phyloP scores from a whole-genome alignment of 1,140 invertebrate species.

The Pogonomyrmex barbatus region DNA sequence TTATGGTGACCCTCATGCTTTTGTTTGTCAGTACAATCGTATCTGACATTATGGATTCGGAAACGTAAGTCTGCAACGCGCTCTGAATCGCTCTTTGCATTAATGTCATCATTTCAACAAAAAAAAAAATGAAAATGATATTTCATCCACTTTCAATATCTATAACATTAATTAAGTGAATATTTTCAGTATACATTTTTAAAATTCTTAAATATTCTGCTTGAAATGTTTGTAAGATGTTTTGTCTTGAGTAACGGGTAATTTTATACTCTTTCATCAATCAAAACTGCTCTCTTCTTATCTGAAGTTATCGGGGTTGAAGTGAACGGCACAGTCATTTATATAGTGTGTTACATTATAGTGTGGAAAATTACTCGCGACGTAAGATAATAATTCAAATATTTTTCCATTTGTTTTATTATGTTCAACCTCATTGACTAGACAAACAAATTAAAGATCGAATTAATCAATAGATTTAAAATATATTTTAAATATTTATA shows the following conservation, averaged over 20 bases:
- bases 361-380: background rate
- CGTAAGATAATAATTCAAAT: background rate
- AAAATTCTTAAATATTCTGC: too few species aligned
- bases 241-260: background rate
- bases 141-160: background rate
- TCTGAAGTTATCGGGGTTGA: background rate
- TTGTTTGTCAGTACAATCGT: conserved; percentile 91
- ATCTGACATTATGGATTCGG: conserved; percentile 91
- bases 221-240: too few species aligned
- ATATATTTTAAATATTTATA: background rate
- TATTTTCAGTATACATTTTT: background rate
- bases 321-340: background rate
- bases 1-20: conserved; percentile 92
- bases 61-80: conserved; percentile 88
- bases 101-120: too few species aligned
- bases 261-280: background rate
- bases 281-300: background rate
- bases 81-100: too few species aligned
- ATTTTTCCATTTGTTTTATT: background rate
- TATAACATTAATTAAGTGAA: background rate
- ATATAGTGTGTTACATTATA: background rate
- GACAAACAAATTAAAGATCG: background rate
- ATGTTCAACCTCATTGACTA: background rate
- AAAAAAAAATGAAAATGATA: background rate
- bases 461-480: background rate